Evolutionary conservation across 2,113 vertebrate genomes (phyloP), one percentile per base, ranked within the genome.

Genomic region (Pao palembangensis): DNA sequence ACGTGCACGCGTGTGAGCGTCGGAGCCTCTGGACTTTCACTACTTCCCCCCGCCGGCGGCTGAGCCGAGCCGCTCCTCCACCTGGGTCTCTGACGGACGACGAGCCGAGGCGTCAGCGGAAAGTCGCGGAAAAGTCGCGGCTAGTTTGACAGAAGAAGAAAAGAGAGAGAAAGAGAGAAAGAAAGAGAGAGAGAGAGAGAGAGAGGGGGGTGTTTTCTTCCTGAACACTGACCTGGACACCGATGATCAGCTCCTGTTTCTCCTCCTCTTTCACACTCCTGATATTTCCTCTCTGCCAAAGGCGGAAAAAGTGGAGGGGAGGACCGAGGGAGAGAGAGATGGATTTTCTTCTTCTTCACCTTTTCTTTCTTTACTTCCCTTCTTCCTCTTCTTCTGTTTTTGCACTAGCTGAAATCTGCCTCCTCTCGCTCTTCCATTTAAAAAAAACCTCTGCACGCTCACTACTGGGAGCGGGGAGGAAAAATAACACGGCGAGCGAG

Each of bases 141-240:
- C 15, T n/a, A n/a, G 44, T 17, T 8, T 16, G 44, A 47, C 14
- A n/a, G 44, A 47, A 47, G 43, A 17, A 44, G 16, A 17, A n/a
- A 6, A 16, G 28, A 44, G 28, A 31, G 46, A 44, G 60, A 58
- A 49, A 48, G 23, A 14, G 31, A 23, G 14, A 55, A 64, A 21
- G 38, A 14, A 43, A 21, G 20, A n/a, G 46, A 59, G 43, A 71
- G 57, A 41, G 65, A 28, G 20, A 19, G 12, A 55, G 67, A 43
- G 56, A 71, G 48, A 16, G 41, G 57, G 58, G 10, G 50, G 61
- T 17, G n/a, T 62, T 44, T 14, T 2, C 70, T 76, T 69, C 42
- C 57, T 58, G 58, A 59, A 41, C 58, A 84, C 84, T 84, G 75
- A 89, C 77, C 82, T 86, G 85, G 60, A 85, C 72, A 58, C 47